phyloP scores from a whole-genome alignment of 1,140 invertebrate species.

The Solenopsis invicta region DNA sequence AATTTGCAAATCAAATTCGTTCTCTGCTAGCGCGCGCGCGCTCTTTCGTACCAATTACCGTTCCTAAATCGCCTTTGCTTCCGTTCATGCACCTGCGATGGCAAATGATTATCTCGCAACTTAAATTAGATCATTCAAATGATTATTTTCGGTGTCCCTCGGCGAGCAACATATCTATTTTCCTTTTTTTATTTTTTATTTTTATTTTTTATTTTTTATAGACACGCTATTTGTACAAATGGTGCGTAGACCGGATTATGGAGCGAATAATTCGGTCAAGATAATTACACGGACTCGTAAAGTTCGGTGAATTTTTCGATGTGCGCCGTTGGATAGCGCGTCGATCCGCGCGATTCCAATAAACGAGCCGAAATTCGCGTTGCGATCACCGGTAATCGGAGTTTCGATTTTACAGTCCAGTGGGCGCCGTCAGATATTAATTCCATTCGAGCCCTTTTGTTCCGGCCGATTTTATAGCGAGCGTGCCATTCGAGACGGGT shows the following conservation, averaged over 20 bases:
- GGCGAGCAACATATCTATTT: not conserved
- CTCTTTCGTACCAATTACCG: conserved; percentile 83
- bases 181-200: too few relatives aligned
- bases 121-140: conserved; percentile 49
- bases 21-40: conserved; percentile 72
- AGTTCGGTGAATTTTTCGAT: conserved; percentile 43
- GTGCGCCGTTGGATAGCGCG: not conserved
- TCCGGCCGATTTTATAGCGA: conserved; percentile 67
- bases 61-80: conserved; percentile 68
- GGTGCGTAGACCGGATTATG: not conserved
- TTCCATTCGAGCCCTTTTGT: conserved; percentile 67
- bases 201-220: not conserved
- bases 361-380: conserved; percentile 69
- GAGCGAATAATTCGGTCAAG: conserved; percentile 41
- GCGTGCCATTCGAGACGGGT: conserved; percentile 41
- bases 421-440: conserved; percentile 69
- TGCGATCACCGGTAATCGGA: conserved; percentile 67
- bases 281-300: conserved; percentile 41
- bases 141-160: not conserved
- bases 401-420: conserved; percentile 71
- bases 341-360: conserved; percentile 45
- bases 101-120: conserved; percentile 47
- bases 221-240: not conserved
- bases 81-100: conserved; percentile 28
- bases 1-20: conserved; percentile 86